Conservation (phyloP, 2,797 vertebrate genomes). For the Epinephelus awoara region DNA sequence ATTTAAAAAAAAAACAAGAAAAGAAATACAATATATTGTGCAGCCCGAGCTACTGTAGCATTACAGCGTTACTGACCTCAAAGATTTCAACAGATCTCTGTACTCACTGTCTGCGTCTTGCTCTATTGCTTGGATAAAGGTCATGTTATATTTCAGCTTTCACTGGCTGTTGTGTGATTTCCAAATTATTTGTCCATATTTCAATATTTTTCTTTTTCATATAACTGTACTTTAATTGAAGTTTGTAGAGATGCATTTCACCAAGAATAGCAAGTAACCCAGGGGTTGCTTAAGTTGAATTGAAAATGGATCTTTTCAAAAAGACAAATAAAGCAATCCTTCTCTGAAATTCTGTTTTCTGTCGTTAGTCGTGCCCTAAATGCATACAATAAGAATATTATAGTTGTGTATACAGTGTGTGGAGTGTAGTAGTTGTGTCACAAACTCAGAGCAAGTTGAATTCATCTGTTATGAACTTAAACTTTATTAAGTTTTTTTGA, state of each 20-base stretch:
- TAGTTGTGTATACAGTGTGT: too few relatives aligned
- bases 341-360: slow-evolving; percentile 26
- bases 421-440: not conserved
- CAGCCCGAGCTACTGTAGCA: too few relatives aligned
- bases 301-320: slow-evolving; percentile 25
- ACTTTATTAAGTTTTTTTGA: too few relatives aligned
- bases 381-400: not conserved
- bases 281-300: slow-evolving; percentile 18
- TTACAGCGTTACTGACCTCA: slow-evolving; percentile 14
- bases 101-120: not conserved
- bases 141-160: slow-evolving; percentile 8
- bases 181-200: slow-evolving; percentile 7
- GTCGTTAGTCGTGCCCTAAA: not conserved
- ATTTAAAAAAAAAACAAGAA: too few relatives aligned
- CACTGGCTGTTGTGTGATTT: slow-evolving; percentile 11
- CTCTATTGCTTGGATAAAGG: slow-evolving; percentile 8
- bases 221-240: slow-evolving; percentile 8
- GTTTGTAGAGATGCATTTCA: slow-evolving; percentile 10
- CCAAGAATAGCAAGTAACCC: not conserved
- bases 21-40: too few relatives aligned
- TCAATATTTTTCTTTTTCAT: not conserved
- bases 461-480: not conserved
- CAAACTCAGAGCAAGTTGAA: not conserved
- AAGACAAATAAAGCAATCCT: slow-evolving; percentile 56
- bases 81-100: not conserved